Conservation (phyloP, 2,113 vertebrate species). For the Platichthys flesus region DNA sequence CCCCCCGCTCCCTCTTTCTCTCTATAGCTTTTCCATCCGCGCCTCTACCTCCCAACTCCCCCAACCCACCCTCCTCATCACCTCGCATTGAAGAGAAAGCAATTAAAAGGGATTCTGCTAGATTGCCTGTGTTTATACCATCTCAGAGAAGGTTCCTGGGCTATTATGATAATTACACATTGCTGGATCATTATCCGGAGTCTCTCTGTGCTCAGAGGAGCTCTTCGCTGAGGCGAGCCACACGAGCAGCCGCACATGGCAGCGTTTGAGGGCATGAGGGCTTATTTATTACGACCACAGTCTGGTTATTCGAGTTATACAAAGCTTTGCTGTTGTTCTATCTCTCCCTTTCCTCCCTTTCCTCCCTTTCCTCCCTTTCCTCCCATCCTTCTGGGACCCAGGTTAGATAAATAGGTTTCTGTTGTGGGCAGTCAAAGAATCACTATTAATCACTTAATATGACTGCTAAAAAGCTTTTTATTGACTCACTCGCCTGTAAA, state of each 20-base stretch:
- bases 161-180: conserved; percentile 52
- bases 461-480: not conserved
- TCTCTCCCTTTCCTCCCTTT: not conserved
- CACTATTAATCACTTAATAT: not conserved
- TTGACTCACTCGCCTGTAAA: not conserved
- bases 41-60: not conserved
- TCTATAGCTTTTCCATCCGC: not conserved
- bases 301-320: conserved; percentile 4
- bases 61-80: not conserved
- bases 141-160: conserved; percentile 46
- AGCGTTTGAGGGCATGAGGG: not conserved
- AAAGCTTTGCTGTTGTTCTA: conserved; percentile 13
- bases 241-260: not conserved
- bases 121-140: conserved; percentile 54
- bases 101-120: conserved; percentile 65
- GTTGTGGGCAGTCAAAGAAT: not conserved
- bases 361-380: not conserved
- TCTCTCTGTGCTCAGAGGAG: conserved; percentile 41
- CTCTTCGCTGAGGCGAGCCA: not conserved
- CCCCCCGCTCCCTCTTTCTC: not conserved
- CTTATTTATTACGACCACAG: conserved; percentile 27
- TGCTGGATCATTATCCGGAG: conserved; percentile 62
- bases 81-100: conserved; percentile 43
- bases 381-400: not conserved
- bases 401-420: conserved; percentile 10